A percentile compares a stretch with the other conserved stretches of the same genome.
Evolutionary conservation across 2,113 vertebrate genomes (phyloP).

Genomic region (Python bivittatus): DNA sequence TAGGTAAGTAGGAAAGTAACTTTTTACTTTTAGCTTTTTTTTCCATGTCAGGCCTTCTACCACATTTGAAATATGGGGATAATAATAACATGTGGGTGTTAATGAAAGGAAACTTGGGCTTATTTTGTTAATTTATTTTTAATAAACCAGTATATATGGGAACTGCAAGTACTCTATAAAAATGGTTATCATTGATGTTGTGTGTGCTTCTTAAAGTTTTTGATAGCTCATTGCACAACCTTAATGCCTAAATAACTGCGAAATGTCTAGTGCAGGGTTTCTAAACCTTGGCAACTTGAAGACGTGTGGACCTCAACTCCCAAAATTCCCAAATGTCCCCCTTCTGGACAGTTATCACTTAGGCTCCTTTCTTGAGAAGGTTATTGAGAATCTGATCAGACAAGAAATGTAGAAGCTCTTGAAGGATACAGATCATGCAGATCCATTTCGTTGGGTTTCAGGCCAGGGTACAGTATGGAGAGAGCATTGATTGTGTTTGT

Average conservation of each 20-base stretch:
- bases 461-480: no score
- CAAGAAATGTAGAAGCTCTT: no score
- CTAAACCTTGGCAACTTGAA: no score
- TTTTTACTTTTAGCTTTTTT: background rate
- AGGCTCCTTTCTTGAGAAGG: no score
- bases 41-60: background rate
- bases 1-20: background rate
- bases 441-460: no score
- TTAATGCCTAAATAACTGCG: background rate
- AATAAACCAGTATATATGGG: background rate
- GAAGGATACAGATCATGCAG: no score
- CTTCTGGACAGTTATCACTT: no score
- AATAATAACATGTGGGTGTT: background rate
- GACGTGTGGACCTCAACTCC: no score
- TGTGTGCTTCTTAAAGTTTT: background rate
- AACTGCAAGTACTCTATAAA: background rate
- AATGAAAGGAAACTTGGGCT: background rate
- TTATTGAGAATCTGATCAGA: no score
- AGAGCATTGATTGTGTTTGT: no score
- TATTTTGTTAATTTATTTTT: background rate
- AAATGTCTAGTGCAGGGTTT: no score
- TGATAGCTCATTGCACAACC: background rate
- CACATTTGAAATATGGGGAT: background rate
- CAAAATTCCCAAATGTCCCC: no score
- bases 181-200: background rate